These are phyloP conservation scores for Salminus brasiliensis DNA, from an alignment of 2,113 vertebrate genomes.

Conservation along the genomic window DNA sequence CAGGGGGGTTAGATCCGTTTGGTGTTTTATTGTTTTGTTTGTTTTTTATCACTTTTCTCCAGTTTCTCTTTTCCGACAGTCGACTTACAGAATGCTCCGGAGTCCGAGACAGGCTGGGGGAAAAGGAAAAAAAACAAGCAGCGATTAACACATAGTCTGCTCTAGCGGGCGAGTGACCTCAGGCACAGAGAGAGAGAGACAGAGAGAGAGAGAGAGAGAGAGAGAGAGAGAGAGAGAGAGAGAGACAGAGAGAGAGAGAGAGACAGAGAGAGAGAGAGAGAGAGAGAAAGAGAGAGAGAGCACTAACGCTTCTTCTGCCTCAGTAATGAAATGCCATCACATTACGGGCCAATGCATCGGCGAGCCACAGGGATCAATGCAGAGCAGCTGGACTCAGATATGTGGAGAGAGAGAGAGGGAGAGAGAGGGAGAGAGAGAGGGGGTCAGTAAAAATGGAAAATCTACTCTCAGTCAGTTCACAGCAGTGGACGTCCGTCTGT, in stretches of 20 bases:
- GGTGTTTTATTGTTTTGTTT: not conserved
- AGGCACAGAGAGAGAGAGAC: slow-evolving; percentile 58
- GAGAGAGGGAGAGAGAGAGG: slow-evolving; percentile 24
- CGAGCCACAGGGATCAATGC: slow-evolving; percentile 84
- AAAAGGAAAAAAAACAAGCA: slow-evolving; percentile 7
- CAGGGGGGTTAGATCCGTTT: not conserved
- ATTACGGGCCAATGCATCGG: slow-evolving; percentile 75
- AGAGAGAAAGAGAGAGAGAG: slow-evolving; percentile 60
- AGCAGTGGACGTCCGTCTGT: not conserved
- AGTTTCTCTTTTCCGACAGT: not conserved
- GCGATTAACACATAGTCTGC: slow-evolving; percentile 59
- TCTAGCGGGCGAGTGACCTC: slow-evolving; percentile 52
- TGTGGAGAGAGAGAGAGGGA: slow-evolving; percentile 3
- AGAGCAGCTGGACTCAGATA: slow-evolving; percentile 70
- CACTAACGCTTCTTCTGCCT: slow-evolving; percentile 70
- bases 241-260: slow-evolving; percentile 45
- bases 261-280: slow-evolving; percentile 59
- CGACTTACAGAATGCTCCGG: slow-evolving; percentile 32
- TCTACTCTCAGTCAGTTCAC: not conserved
- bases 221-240: slow-evolving; percentile 61
- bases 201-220: slow-evolving; percentile 35
- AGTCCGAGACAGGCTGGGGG: slow-evolving; percentile 59
- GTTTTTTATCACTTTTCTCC: not conserved
- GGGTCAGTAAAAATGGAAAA: not conserved
- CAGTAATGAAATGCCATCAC: slow-evolving; percentile 77